These are phyloP conservation scores for Apteryx mantelli DNA, from an alignment of 2,113 vertebrate species.

Conservation along the genomic window DNA sequence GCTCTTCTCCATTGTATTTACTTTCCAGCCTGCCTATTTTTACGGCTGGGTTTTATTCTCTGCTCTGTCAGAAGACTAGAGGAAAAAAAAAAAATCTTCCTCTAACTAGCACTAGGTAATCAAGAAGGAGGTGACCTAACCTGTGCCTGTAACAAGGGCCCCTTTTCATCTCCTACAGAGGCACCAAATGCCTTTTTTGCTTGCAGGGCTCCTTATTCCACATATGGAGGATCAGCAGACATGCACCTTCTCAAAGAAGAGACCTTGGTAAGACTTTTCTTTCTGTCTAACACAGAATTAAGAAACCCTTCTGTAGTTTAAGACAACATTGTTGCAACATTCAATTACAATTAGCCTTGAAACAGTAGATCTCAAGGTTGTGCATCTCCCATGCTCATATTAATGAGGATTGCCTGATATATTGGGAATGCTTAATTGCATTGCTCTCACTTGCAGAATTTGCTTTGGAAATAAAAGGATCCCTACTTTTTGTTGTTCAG, in stretches of 20 bases:
- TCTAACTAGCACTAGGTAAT: not conserved
- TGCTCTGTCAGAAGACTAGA: not conserved
- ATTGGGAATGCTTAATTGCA: not conserved
- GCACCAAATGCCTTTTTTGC: constrained; percentile 72
- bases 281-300: constrained; percentile 43
- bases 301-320: not conserved
- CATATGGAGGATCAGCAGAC: constrained; percentile 60
- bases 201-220: constrained; percentile 59
- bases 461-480: not conserved
- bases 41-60: constrained; percentile 28
- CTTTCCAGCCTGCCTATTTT: constrained; percentile 18
- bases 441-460: not conserved
- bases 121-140: not conserved
- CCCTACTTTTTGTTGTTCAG: not conserved
- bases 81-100: not conserved
- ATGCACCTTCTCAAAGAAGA: constrained; percentile 61
- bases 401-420: not conserved
- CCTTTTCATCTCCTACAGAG: constrained; percentile 45
- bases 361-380: not conserved
- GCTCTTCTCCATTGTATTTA: not conserved
- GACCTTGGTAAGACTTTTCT: constrained; percentile 65
- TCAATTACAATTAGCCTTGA: not conserved
- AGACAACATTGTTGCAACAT: not conserved
- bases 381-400: not conserved
- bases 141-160: not conserved